phyloP scores from a whole-genome alignment of 2,797 vertebrate genomes.

The Diplodus puntazzo region DNA sequence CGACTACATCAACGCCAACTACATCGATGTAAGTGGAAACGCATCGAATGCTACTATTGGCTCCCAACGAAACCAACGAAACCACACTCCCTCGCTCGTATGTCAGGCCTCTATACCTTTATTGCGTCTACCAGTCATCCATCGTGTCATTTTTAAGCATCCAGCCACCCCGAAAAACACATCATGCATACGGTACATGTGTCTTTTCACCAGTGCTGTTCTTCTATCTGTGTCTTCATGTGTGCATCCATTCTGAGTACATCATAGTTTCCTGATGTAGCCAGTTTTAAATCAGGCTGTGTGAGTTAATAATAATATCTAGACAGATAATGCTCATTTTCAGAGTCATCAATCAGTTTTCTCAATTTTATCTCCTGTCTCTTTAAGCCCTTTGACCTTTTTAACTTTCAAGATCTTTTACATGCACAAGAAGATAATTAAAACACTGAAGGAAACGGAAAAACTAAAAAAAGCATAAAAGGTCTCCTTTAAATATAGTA shows the following conservation, averaged over 20 bases:
- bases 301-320: not conserved
- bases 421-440: too few species aligned
- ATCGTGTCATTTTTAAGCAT: slow-evolving; percentile 66
- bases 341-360: too few species aligned
- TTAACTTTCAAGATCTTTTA: too few species aligned
- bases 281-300: not conserved
- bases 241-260: slow-evolving; percentile 6
- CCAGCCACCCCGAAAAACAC: slow-evolving; percentile 39
- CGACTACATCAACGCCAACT: slow-evolving; percentile 99
- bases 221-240: slow-evolving; percentile 28
- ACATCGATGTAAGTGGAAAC: slow-evolving; percentile 99
- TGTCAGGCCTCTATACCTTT: slow-evolving; percentile 90
- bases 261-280: not conserved
- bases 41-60: slow-evolving; percentile 87
- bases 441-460: too few species aligned
- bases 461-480: too few species aligned
- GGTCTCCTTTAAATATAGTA: too few species aligned
- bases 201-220: slow-evolving; percentile 20
- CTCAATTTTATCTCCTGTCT: too few species aligned
- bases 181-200: slow-evolving; percentile 32
- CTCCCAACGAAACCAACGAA: slow-evolving; percentile 88
- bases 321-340: too few species aligned
- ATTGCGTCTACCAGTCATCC: slow-evolving; percentile 81
- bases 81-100: slow-evolving; percentile 88
- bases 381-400: too few species aligned